Evolutionary conservation across 2,797 vertebrate species (phyloP).

Genomic region (Lophius americanus): DNA sequence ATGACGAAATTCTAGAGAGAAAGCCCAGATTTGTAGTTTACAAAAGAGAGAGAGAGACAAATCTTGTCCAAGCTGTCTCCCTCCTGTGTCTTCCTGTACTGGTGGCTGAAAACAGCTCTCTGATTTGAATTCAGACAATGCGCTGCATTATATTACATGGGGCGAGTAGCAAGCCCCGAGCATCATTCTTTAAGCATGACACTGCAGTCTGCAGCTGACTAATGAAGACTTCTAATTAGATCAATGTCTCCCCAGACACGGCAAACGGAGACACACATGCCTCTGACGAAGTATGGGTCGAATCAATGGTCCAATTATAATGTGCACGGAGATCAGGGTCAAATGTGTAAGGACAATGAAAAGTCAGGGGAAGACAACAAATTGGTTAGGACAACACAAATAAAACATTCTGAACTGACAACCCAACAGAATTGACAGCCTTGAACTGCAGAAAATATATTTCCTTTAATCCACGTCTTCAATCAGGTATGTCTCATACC

Average conservation of each 20-base stretch:
- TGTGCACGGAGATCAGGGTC: slow-evolving; percentile 45
- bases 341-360: slow-evolving; percentile 63
- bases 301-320: slow-evolving; percentile 73
- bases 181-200: slow-evolving; percentile 78
- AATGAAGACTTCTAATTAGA: slow-evolving; percentile 81
- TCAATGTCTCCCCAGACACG: slow-evolving; percentile 70
- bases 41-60: slow-evolving; percentile 7
- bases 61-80: slow-evolving; percentile 19
- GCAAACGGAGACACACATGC: slow-evolving; percentile 68
- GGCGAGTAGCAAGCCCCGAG: slow-evolving; percentile 20
- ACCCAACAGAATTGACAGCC: not conserved
- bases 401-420: slow-evolving; percentile 16
- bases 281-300: slow-evolving; percentile 61
- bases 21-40: not conserved
- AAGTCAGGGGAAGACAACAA: slow-evolving; percentile 51
- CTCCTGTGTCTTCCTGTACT: slow-evolving; percentile 2
- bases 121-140: slow-evolving; percentile 69
- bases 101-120: slow-evolving; percentile 5
- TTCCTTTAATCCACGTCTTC: slow-evolving; percentile 1
- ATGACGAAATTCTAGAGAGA: too few species aligned
- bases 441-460: not conserved
- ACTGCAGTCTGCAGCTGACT: slow-evolving; percentile 72
- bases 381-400: slow-evolving; percentile 42
- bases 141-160: slow-evolving; percentile 57
- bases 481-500: not conserved